Base-by-base conservation (phyloP, 2,888 invertebrate species). In the Erebia epiphron region DNA sequence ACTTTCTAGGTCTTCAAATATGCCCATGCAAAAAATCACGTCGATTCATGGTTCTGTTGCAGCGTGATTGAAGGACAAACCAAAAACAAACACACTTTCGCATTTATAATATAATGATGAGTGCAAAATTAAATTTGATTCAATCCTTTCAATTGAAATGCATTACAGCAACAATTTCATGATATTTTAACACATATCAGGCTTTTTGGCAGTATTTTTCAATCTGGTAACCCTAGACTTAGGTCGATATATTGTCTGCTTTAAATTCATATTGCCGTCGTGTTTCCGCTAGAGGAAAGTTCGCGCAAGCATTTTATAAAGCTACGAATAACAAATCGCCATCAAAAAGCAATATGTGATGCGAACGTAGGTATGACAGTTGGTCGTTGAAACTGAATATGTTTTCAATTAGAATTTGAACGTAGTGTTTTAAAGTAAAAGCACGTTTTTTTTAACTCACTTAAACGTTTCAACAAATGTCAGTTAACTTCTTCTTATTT, bases 341-440 rank as follows among this genome's bases (percentile, higher is more conserved):
- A 68, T 71, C 62, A 49, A 70, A 70, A 66, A 54, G 61, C 46
- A 66, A 70, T 54, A 65, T 46, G 52, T 54, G 21, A 60, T 26
- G 61, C 57, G 41, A 69, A 61, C 58, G 63, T 57, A 63, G 18
- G 50, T 58, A 26, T 49, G 46, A 61, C 70, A 54, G 21, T 43
- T 57, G 60, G 16, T 58, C 46, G 61, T 26, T 46, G 54, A 61
- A 54, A 68, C 68, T 68, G 68, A 68, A 68, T 61, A 68, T 67
- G 50, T 43, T 61, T 67, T 67, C 57, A 50, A 67, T 67, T 60
- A 41, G 41, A 52, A 60, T 61, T 67, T 52, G n/a, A 52, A 67
- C 52, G 60, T 52, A 13, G 50, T 60, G 18, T 43, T 61, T 54
- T 54, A 52, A 61, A 54, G 41, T 11, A 43, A 26, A 43, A 54